phyloP scores from a whole-genome alignment of 2,797 vertebrate genomes.

The Enteromius paludinosus region DNA sequence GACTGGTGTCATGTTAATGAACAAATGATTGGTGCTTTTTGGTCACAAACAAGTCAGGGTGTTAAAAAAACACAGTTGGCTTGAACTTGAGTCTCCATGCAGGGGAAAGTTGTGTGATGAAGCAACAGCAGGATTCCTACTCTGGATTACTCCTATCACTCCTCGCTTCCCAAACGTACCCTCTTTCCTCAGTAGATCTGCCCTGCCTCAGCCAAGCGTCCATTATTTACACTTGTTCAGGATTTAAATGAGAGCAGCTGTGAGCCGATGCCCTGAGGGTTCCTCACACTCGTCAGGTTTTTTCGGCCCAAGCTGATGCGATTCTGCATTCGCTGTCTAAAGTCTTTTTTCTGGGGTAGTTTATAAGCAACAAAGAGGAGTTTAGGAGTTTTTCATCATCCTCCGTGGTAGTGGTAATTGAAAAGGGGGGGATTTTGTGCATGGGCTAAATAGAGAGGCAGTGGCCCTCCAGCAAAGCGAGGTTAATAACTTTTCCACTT shows the following conservation, averaged over 20 bases:
- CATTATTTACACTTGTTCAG: conserved; percentile 46
- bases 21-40: conserved; percentile 20
- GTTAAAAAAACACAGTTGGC: conserved; percentile 14
- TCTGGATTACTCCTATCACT: background rate
- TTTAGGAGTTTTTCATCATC: conserved; percentile 57
- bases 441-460: conserved; percentile 73
- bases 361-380: conserved; percentile 68
- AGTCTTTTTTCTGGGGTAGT: conserved; percentile 39
- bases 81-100: background rate
- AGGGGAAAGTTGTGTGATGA: background rate
- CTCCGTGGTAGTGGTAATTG: conserved; percentile 67
- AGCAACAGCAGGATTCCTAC: background rate
- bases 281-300: conserved; percentile 1
- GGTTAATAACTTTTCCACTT: conserved; percentile 83
- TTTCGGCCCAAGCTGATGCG: conserved; percentile 26
- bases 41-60: conserved; percentile 11
- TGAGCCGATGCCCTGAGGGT: conserved; percentile 51
- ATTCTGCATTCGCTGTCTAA: conserved; percentile 63
- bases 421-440: conserved; percentile 74
- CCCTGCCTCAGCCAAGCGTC: conserved; percentile 36
- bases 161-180: background rate
- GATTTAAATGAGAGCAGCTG: conserved; percentile 47
- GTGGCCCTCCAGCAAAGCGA: conserved; percentile 65
- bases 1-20: conserved; percentile 39
- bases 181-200: background rate